Percentiles rank a stretch among this genome's conserved stretches.
Conservation (phyloP, 2,113 vertebrate species). For the Hylia prasina region DNA sequence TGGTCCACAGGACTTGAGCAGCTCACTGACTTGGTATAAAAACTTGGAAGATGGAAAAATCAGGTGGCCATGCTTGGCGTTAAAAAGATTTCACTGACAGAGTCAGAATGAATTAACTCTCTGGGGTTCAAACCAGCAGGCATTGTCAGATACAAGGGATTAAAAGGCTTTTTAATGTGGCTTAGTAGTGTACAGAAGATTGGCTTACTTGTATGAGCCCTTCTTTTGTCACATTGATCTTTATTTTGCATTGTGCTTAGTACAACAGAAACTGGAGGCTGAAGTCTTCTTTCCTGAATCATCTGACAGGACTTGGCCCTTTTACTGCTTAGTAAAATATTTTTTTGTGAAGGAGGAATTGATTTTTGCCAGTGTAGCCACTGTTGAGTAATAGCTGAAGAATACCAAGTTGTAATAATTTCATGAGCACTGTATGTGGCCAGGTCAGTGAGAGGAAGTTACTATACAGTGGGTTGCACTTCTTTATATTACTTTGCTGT, state of each 20-base stretch:
- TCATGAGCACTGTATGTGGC: constrained; percentile 9
- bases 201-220: constrained; percentile 44
- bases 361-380: constrained; percentile 17
- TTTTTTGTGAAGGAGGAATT: background rate
- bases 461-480: background rate
- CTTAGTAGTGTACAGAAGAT: constrained; percentile 51
- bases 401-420: constrained; percentile 32
- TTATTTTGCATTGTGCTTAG: constrained; percentile 55
- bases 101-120: background rate
- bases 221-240: constrained; percentile 47
- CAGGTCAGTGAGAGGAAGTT: background rate
- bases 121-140: constrained; percentile 27
- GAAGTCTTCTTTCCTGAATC: background rate
- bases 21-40: background rate
- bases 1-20: background rate
- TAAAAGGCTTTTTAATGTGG: constrained; percentile 49
- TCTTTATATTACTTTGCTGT: background rate
- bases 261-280: constrained; percentile 29
- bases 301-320: background rate
- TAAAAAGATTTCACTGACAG: constrained; percentile 9
- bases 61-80: background rate
- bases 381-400: constrained; percentile 31
- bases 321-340: background rate
- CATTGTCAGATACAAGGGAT: constrained; percentile 31
- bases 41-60: background rate